Evolutionary conservation across 1,140 invertebrate species (phyloP), one percentile per base, ranked within the genome.

Genomic region (Diachasmimorpha longicaudata): DNA sequence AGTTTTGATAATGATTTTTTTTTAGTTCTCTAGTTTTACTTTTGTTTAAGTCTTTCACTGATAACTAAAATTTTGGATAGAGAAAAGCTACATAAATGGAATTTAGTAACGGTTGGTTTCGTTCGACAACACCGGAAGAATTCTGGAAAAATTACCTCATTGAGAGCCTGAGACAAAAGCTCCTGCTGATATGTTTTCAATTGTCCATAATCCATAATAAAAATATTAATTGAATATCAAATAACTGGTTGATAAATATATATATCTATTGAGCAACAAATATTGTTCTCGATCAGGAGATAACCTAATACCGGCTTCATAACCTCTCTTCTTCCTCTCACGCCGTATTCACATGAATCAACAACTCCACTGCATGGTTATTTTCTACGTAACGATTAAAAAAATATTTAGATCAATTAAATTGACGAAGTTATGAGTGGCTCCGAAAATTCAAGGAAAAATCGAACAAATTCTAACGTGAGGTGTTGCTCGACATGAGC

Each of bases 181-280:
- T 75, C 66, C 14, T 75, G 73, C 37, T 67, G 66, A 69, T 39
- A 69, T 42, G 36, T 52, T 73, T 73, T 52, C 36, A 73, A 66
- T 42, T 73, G 4, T 13, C 44, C 25, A 39, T 58, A 73, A 37
- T 73, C 71, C 71, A 73, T 73, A 0, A 63, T 73, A 16, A 9
- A 55, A 36, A 72, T 36, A 37, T 23, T 14, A 31, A 73, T 39
- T 44, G 16, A 63, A 73, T 73, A 31, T 36, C 44, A 72, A 72
- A 72, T 52, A 52, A 52, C 19, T 72, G 9, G 31, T 37, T 55
- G 46, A 72, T 39, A 68, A 68, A 8, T 37, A 37, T 37, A 68
- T 37, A 68, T 16, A 37, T 68, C 8, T 42, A 68, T 37, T 68
- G 36, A 39, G 36, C 14, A 39, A 68, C 14, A 68, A 37, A 68